Base-by-base conservation (phyloP, 2,113 vertebrate species). In the Sturnira hondurensis region DNA sequence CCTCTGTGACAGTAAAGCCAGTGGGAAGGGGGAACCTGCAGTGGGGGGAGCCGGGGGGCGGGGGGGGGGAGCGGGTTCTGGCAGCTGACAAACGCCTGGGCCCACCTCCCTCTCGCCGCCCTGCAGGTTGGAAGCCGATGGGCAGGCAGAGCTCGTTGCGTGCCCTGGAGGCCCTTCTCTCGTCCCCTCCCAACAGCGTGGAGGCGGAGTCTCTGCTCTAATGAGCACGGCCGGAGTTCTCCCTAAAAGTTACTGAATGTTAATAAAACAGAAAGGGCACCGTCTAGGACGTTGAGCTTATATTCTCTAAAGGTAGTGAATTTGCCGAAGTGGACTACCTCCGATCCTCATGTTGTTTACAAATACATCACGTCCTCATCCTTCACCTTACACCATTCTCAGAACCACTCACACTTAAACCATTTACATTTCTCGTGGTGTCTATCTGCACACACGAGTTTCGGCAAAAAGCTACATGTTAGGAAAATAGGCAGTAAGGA, bases 81-180 rank as follows among this genome's bases (percentile, higher is more conserved):
- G 22, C 58, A 84, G 43, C 16, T 65, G 74, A 17, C 86, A 50
- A 38, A 28, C 4, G 26, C n/a, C 7, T 2, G 45, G 52, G 13
- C 7, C 36, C 36, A 4, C 17, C 0, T 12, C 1, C 0, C n/a
- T 31, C 28, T 22, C 28, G 61, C 11, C 22, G 2, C 15, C 9
- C 17, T 41, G 19, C 28, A 1, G 4, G 15, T 7, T 17, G 17
- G 12, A 33, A 52, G 41, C 15, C 54, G 7, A 2, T 13, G n/a
- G 14, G 13, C n/a, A 33, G 54, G 22, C 45, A 65, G 63, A 20
- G 7, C 58, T 61, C 31, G 1, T 4, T 0, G 4, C 11, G 22
- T 31, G 50, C 17, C 38, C 22, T 3, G 4, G 4, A 31, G 3
- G 14, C 11, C 31, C 87, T 47, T 70, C 38, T 92, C 31, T 43